Evolutionary conservation across 2,797 vertebrate genomes (phyloP).

Genomic region (Danio tinwini): DNA sequence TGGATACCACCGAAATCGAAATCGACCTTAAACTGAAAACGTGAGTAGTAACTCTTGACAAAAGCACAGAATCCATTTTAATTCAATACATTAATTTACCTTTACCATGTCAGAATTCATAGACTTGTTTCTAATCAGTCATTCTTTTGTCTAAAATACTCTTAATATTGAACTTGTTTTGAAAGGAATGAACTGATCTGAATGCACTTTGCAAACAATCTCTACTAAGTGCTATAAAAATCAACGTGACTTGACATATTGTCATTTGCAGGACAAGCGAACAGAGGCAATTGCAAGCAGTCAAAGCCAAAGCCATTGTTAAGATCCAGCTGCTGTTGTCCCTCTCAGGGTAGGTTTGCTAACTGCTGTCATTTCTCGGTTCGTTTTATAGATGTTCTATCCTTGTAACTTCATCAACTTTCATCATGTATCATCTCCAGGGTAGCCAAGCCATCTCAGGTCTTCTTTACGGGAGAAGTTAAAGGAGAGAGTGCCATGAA

Average conservation of each 20-base stretch:
- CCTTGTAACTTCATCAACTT: not conserved
- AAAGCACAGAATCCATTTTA: not conserved
- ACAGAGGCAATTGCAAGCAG: slow-evolving; percentile 75
- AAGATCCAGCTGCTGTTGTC: slow-evolving; percentile 87
- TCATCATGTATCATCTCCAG: slow-evolving; percentile 68
- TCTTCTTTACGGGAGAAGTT: slow-evolving; percentile 84
- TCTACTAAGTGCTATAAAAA: not conserved
- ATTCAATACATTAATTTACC: not conserved
- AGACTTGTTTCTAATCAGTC: not conserved
- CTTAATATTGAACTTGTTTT: no score
- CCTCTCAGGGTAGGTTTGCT: slow-evolving; percentile 85
- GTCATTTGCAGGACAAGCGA: slow-evolving; percentile 85
- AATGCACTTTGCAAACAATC: no score
- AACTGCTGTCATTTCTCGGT: not conserved
- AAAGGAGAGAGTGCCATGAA: slow-evolving; percentile 85
- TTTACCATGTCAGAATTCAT: not conserved
- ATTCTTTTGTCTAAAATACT: no score
- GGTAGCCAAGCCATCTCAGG: slow-evolving; percentile 90
- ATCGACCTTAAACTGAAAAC: slow-evolving; percentile 86
- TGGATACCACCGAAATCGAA: slow-evolving; percentile 84
- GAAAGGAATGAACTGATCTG: no score
- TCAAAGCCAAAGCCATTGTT: slow-evolving; percentile 88
- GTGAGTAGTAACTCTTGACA: slow-evolving; percentile 74
- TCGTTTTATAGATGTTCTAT: not conserved
- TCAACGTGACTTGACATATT: not conserved